Base-by-base conservation (phyloP, 37 sponge, comb jelly and placozoan genomes). In the Aphrocallistes beatrix region DNA sequence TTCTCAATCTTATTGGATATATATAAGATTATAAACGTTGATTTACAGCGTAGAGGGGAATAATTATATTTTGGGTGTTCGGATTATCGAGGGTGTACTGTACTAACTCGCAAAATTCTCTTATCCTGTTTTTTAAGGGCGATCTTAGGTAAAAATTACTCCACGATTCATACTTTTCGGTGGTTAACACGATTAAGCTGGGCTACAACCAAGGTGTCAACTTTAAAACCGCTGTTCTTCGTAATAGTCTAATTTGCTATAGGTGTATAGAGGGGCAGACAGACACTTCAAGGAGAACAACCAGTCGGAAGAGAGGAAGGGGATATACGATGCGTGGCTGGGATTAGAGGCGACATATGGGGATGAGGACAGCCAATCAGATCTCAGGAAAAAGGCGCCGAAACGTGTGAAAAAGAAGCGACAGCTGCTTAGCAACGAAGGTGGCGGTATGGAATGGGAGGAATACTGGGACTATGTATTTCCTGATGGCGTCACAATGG, bases 401-500 rank as follows among this genome's bases (percentile, higher is more conserved):
- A 84, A 86, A 10, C 84, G 88, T 39, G 90, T 98, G 37, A 98
- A 98, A 89, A 97, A 94, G 88, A 86, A 90, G 36, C 84, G 96
- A n/a, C 93, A 93, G 85, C 89, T 92, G 36, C 90, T 90, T 36
- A 88, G 85, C 23, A 92, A 93, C 19, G 99, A 95, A 39, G 99
- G 99, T 1, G 87, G 90, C 49, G 99, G 91, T 38, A 95, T 89
- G 36, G 99, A 95, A 28, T 97, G 99, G 96, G 99, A 98, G 83
- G 99, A 98, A 51, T 95, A 98, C 84, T 98, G 92, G 92, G 99
- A 98, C 81, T 98, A 98, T 87, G 87, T 98, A 6, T 98, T 98
- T 88, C 99, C 99, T 36, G 99, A 98, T 42, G 94, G 91, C 83
- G 81, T 81, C 34, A 81, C 88, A 3, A 89, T 87, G 83, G 91